phyloP scores from a whole-genome alignment of 2,888 invertebrate species.

The Philereme vetulata region DNA sequence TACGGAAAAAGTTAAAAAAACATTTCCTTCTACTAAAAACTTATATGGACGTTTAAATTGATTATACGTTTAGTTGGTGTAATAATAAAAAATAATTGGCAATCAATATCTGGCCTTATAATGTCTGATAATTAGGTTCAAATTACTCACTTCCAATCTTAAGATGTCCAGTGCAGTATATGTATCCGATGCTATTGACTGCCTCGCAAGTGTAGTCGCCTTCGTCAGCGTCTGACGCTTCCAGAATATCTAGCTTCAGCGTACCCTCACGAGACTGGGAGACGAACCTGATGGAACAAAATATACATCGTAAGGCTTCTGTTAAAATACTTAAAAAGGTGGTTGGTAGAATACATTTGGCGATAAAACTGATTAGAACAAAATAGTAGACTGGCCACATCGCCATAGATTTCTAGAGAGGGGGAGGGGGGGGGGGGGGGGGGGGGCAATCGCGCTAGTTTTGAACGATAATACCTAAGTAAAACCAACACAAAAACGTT shows the following conservation, averaged over 20 bases:
- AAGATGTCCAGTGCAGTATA: constrained; percentile 93
- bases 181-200: constrained; percentile 95
- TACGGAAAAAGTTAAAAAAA: no score
- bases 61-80: no score
- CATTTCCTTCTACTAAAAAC: no score
- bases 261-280: constrained; percentile 87
- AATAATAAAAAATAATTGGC: no score
- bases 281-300: constrained; percentile 71
- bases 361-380: neutral
- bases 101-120: neutral
- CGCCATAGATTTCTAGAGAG: no score
- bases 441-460: no score
- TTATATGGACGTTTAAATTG: no score
- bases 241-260: constrained; percentile 93
- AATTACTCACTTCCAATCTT: constrained; percentile 92
- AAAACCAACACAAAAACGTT: no score
- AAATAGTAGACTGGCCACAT: no score
- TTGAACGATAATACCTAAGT: no score
- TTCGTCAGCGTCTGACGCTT: constrained; percentile 95
- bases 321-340: neutral
- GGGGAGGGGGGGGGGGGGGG: no score
- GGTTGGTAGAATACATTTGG: neutral
- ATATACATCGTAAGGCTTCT: neutral
- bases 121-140: no score
- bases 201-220: constrained; percentile 99